Evolutionary conservation across 1,140 invertebrate genomes (phyloP), one percentile per base, ranked within the genome.

Genomic region (Gryon sp.): DNA sequence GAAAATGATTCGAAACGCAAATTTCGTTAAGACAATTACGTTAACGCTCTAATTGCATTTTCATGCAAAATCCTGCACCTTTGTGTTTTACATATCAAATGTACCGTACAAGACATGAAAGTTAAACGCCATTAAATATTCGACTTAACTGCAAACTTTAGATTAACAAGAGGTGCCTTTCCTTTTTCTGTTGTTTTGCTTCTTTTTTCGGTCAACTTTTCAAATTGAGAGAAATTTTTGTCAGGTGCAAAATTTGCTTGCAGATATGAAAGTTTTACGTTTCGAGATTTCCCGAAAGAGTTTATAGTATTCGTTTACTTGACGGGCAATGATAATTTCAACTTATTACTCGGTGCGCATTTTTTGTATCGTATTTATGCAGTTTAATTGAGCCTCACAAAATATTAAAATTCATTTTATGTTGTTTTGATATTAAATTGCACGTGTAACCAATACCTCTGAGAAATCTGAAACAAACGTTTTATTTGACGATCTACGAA

Each of bases 71-170:
- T 40, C 40, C 6, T 26, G n/a, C 8, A 19, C 32, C 28, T 38
- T 3, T 18, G 22, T 45, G 38, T 24, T 70, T 66, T 66, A 60
- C 62, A 53, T 50, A 53, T 66, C 53, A 60, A 60, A 75, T 66
- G 46, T 62, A n/a, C 19, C 45, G 55, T 24, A 7, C 28, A 50
- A 59, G 41, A 40, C 26, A 65, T 36, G 36, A 50, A 66, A 68
- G 60, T 74, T 62, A 72, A 72, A 55, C 41, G 48, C 22, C 38
- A 55, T 62, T 55, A 72, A 72, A 62, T 52, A 72, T 62, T 62
- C 57, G 55, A 36, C 36, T 55, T 55, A 46, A 55, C 46, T 20
- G 20, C 57, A 40, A 60, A 70, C 36, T 60, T 60, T 20, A 26
- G 43, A 59, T 59, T 59, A 57, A 69, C 43, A 59, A 26, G 15